Evolutionary conservation across 2,888 invertebrate species (phyloP).

Genomic region (Macrosoma leucophasiata): DNA sequence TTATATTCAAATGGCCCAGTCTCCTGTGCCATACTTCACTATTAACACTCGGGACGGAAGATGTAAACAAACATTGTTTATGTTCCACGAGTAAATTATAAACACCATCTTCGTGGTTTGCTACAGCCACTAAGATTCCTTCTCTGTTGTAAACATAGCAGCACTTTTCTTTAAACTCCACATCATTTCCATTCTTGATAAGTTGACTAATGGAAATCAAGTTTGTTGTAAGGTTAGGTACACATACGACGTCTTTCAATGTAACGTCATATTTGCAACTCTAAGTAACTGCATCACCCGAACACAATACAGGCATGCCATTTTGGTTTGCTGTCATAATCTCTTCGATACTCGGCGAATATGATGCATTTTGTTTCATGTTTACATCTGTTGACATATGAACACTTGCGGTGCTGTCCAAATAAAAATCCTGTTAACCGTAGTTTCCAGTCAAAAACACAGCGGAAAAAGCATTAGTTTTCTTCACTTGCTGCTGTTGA

Average conservation of each 20-base stretch:
- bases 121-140: conserved; percentile 12
- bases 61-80: conserved; percentile 1
- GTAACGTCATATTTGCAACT: conserved; percentile 8
- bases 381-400: conserved; percentile 13
- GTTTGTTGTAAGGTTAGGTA: conserved; percentile 22
- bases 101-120: conserved; percentile 19
- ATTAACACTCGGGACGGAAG: neutral
- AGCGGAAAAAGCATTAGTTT: conserved; percentile 6
- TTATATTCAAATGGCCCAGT: conserved; percentile 22
- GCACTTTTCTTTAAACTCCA: conserved; percentile 13
- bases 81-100: conserved; percentile 16
- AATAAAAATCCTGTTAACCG: conserved; percentile 9
- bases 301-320: conserved; percentile 12
- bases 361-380: conserved; percentile 7
- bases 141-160: conserved; percentile 14
- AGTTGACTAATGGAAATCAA: conserved; percentile 25
- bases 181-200: conserved; percentile 23
- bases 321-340: conserved; percentile 14
- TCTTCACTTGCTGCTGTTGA: neutral
- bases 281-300: conserved; percentile 11
- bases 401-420: conserved; percentile 11
- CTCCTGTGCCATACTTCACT: conserved; percentile 18
- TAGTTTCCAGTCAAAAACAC: conserved; percentile 9
- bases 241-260: conserved; percentile 16
- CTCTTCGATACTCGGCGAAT: conserved; percentile 7